Evolutionary conservation across 2,113 vertebrate species (phyloP).

Genomic region (Chaetops frenatus): DNA sequence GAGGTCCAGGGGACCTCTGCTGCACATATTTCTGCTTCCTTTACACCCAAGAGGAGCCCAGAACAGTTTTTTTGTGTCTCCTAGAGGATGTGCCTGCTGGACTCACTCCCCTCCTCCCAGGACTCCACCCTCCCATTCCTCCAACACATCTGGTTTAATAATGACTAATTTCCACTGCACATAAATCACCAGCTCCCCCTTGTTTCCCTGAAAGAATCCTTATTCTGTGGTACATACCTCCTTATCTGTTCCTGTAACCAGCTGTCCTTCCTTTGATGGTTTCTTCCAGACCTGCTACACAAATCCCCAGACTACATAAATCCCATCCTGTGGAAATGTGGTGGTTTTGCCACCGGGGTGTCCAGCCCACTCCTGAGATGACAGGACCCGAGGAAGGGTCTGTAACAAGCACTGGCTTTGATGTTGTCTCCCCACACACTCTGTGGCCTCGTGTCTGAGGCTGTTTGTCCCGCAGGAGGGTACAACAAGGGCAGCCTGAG

Average conservation of each 20-base stretch:
- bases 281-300: not conserved
- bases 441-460: not conserved
- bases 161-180: not conserved
- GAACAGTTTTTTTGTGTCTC: not conserved
- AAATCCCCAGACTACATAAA: not conserved
- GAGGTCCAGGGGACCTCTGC: not conserved
- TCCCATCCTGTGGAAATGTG: not conserved
- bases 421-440: not conserved
- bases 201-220: not conserved
- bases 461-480: not conserved
- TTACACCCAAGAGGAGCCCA: not conserved
- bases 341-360: not conserved
- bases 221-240: not conserved
- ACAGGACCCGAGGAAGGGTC: not conserved
- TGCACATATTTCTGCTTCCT: not conserved
- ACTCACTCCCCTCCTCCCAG: not conserved
- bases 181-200: not conserved
- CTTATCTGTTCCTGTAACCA: not conserved
- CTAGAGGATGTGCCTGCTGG: not conserved
- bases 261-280: constrained; percentile 11
- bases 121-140: not conserved
- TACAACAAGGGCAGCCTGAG: constrained; percentile 30
- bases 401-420: not conserved
- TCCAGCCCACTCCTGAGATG: constrained; percentile 50
- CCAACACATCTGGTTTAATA: not conserved